Evolutionary conservation across 64 coral and sea anemone species (phyloP), one percentile per base, ranked within the genome.

Genomic region (Pachyseris speciosa): DNA sequence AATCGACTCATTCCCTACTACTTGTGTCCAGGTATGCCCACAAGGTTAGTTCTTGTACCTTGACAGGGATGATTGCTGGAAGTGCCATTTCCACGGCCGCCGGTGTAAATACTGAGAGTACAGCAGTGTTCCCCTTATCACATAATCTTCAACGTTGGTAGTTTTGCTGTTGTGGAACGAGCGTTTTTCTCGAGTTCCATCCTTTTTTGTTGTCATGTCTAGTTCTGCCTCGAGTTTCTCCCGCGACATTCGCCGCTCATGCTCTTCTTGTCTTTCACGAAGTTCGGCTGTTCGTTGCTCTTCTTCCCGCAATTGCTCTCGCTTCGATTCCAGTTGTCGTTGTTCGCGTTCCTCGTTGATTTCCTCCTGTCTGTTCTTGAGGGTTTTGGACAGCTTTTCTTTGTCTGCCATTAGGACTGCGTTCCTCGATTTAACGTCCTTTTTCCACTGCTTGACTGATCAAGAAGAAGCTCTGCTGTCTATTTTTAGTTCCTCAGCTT

Each of bases 21-120:
- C 92, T 86, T 6, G 92, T 94, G 69, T 94, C 86, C 16, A 94
- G 63, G 73, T 87, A 94, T 7, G 92, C 86, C 92, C 86, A 89
- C 25, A 94, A 74, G 53, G 85, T 89, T 20, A 39, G 13, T 10
- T 55, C 67, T 45, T 89, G 28, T 64, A 89, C 74, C 60, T 88
- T 42, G 25, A 94, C 77, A 48, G 81, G 90, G 77, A 92, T 63
- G 38, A 92, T 92, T 32, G 90, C 80, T 22, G 88, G 63, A 4
- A 51, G 55, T 38, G 50, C 26, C 48, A n/a, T 69, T 57, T 91
- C 71, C 2, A 84, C 89, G 51, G 15, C 72, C 28, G 66, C 34
- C 20, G 77, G 76, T 37, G 67, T 84, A 68, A 34, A 85, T 6
- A 64, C 79, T 37, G 26, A 83, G 22, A 84, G 65, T 25, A 89